Evolutionary conservation across 2,797 vertebrate genomes (phyloP).

Genomic region (Propithecus perrieri): DNA sequence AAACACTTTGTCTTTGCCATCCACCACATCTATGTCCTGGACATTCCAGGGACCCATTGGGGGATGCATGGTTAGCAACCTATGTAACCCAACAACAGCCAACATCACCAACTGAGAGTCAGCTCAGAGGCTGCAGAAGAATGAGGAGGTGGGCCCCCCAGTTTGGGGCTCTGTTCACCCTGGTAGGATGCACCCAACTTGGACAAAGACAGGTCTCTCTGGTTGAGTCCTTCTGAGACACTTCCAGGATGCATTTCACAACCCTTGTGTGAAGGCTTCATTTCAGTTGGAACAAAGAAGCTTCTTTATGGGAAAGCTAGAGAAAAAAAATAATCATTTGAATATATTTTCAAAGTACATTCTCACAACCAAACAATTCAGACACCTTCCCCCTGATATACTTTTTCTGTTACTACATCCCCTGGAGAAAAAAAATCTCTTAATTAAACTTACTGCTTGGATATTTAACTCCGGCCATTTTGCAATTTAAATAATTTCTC

Average conservation of each 20-base stretch:
- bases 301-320: neutral
- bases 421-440: neutral
- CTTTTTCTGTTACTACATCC: neutral
- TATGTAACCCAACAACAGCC: neutral
- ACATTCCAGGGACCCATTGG: neutral
- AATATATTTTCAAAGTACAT: neutral
- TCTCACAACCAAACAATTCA: neutral
- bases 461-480: constrained; percentile 16
- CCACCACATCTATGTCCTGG: neutral
- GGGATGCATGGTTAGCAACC: neutral
- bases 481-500: neutral
- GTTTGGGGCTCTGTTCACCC: neutral
- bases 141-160: fast-evolving
- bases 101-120: neutral
- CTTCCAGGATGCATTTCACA: neutral
- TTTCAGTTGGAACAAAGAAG: neutral
- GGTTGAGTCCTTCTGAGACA: neutral
- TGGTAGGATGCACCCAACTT: neutral
- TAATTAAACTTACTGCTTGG: neutral
- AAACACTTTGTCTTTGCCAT: neutral
- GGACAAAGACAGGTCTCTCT: neutral
- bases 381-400: neutral
- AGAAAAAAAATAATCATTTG: neutral
- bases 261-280: neutral
- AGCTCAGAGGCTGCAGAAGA: neutral